A percentile compares a stretch with the other conserved stretches of the same genome.
phyloP scores from a whole-genome alignment of 92 coral and sea anemone species.

The Diadumene lineata region DNA sequence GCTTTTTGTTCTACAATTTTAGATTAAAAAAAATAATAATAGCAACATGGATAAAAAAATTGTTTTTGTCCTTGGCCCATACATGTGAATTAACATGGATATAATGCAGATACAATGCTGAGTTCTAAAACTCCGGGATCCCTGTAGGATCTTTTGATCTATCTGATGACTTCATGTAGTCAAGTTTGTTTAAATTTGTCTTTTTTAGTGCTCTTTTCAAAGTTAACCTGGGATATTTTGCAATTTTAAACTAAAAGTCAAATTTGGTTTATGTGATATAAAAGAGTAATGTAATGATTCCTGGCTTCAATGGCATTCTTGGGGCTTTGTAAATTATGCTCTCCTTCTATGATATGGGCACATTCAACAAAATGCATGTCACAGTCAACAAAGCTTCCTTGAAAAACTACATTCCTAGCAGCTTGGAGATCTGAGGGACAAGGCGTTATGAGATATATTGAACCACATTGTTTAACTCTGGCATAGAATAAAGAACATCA shows the following conservation, averaged over 20 bases:
- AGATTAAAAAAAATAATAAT: too few species aligned
- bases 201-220: too few species aligned
- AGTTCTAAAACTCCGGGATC: too few species aligned
- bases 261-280: slow-evolving; percentile 5
- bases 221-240: too few species aligned
- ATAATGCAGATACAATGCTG: too few species aligned
- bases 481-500: slow-evolving; percentile 38
- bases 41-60: too few species aligned
- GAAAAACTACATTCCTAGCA: slow-evolving; percentile 24
- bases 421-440: slow-evolving; percentile 19
- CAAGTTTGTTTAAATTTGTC: too few species aligned
- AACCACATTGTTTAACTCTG: slow-evolving; percentile 27
- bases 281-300: neutral
- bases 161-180: too few species aligned
- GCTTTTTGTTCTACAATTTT: too few species aligned
- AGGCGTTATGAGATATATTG: slow-evolving; percentile 22
- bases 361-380: slow-evolving; percentile 21
- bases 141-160: too few species aligned
- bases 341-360: slow-evolving; percentile 39
- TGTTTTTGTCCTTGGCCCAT: too few species aligned
- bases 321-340: slow-evolving; percentile 31
- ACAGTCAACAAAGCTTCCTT: slow-evolving; percentile 8
- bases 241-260: neutral
- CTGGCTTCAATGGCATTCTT: neutral
- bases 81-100: too few species aligned